Percentiles rank a stretch among this genome's conserved stretches.
Conservation (phyloP, 1,140 invertebrate species). For the Sminthurides bifidus region DNA sequence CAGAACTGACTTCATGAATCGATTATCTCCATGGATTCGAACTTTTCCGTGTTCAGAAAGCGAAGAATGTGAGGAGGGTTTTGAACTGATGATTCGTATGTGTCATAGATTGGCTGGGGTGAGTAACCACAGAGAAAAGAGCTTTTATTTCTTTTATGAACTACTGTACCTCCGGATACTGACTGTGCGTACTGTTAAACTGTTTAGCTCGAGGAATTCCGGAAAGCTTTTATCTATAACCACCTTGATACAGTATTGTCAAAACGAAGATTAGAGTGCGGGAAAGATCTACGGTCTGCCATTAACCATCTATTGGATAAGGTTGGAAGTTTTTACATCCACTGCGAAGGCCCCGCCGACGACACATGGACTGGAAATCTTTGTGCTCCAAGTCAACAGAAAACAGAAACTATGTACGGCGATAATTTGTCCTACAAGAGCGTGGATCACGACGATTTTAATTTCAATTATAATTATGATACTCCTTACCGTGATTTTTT, state of each 20-base stretch:
- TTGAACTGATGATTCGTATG: not conserved
- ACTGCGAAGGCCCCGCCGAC: constrained; percentile 1
- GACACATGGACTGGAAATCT: not conserved
- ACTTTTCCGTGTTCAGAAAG: not conserved
- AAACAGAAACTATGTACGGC: too few species aligned
- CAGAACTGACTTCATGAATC: constrained; percentile 18
- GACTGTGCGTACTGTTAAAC: not conserved
- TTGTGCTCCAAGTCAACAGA: not conserved
- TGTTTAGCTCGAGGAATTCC: constrained; percentile 20
- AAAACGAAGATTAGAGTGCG: constrained; percentile 8
- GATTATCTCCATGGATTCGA: constrained; percentile 14
- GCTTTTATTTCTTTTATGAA: too few species aligned
- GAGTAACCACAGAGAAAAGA: not conserved
- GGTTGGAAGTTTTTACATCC: constrained; percentile 8
- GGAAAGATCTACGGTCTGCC: not conserved
- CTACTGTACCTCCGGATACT: too few species aligned
- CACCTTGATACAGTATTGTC: constrained; percentile 16
- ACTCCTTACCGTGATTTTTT: constrained; percentile 1
- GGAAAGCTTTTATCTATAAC: constrained; percentile 7
- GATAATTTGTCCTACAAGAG: too few species aligned
- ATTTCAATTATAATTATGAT: not conserved
- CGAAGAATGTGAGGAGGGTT: not conserved
- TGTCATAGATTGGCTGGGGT: not conserved
- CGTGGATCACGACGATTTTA: too few species aligned
- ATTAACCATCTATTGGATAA: constrained; percentile 12